Evolutionary conservation across 1,140 invertebrate species (phyloP).

Genomic region (Calephelis virginiensis): DNA sequence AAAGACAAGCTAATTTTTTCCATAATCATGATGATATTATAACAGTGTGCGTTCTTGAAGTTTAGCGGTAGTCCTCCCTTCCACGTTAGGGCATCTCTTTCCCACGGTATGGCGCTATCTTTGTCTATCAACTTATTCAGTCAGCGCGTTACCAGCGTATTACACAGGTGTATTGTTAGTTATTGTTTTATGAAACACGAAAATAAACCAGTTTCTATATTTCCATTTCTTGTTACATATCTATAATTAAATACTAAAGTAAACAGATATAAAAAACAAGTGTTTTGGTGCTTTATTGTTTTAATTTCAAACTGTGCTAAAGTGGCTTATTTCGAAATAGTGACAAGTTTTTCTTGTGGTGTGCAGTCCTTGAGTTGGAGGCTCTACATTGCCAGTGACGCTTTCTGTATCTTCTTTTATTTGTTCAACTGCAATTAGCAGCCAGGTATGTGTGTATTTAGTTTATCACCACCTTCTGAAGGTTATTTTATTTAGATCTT

Average conservation of each 20-base stretch:
- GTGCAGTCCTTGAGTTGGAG: constrained; percentile 67
- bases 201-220: constrained; percentile 62
- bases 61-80: constrained; percentile 68
- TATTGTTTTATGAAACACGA: constrained; percentile 40
- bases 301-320: not conserved
- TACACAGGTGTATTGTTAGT: constrained; percentile 50
- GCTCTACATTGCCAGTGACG: constrained; percentile 48
- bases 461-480: not conserved
- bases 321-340: constrained; percentile 42
- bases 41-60: constrained; percentile 60
- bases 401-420: constrained; percentile 49
- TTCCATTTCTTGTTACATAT: not conserved
- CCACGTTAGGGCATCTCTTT: constrained; percentile 59
- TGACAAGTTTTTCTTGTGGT: constrained; percentile 72
- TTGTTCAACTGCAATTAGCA: constrained; percentile 48
- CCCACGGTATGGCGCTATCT: constrained; percentile 49
- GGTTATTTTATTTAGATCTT: not conserved
- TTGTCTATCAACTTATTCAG: constrained; percentile 57
- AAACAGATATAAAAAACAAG: constrained; percentile 18
- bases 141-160: constrained; percentile 60
- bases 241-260: constrained; percentile 20
- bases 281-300: constrained; percentile 17
- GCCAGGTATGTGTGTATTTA: constrained; percentile 50
- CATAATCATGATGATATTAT: not conserved
- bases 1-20: constrained; percentile 7